Percentiles rank a stretch among this genome's conserved stretches.
Evolutionary conservation across 2,113 vertebrate genomes (phyloP).

Genomic region (Centrocercus urophasianus): DNA sequence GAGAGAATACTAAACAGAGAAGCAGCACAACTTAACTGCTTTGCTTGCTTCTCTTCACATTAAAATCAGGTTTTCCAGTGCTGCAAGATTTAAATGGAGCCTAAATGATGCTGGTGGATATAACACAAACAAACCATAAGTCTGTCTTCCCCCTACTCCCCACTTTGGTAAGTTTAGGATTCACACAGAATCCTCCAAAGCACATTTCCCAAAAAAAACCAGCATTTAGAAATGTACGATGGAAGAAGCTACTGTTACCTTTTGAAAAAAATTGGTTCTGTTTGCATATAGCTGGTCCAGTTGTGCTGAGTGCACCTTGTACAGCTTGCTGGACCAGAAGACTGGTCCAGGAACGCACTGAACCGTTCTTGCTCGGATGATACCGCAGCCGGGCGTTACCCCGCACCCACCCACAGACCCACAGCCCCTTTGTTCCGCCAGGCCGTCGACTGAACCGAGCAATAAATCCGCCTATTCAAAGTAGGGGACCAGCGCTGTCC

Average conservation of each 20-base stretch:
- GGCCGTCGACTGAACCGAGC: too few species aligned
- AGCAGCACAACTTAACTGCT: background rate
- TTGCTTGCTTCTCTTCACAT: background rate
- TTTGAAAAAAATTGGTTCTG: background rate
- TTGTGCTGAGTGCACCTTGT: background rate
- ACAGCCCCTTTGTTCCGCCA: background rate
- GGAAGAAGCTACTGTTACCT: background rate
- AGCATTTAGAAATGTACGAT: background rate
- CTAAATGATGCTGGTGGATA: background rate
- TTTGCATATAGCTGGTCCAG: too few species aligned
- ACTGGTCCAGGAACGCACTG: too few species aligned
- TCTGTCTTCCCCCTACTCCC: too few species aligned
- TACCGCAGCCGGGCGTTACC: background rate
- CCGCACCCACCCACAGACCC: too few species aligned
- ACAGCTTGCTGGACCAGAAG: background rate
- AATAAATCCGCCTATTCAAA: background rate
- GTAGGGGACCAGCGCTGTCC: too few species aligned
- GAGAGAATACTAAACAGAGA: background rate
- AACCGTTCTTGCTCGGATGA: too few species aligned
- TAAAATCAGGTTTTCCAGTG: background rate
- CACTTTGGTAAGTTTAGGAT: too few species aligned
- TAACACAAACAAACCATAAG: too few species aligned
- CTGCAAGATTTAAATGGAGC: background rate
- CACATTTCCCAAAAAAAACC: background rate
- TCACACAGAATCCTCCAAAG: too few species aligned